Evolutionary conservation across 2,113 vertebrate species (phyloP), one percentile per base, ranked within the genome.

Genomic region (Gnathonemus echidnorhynchus): DNA sequence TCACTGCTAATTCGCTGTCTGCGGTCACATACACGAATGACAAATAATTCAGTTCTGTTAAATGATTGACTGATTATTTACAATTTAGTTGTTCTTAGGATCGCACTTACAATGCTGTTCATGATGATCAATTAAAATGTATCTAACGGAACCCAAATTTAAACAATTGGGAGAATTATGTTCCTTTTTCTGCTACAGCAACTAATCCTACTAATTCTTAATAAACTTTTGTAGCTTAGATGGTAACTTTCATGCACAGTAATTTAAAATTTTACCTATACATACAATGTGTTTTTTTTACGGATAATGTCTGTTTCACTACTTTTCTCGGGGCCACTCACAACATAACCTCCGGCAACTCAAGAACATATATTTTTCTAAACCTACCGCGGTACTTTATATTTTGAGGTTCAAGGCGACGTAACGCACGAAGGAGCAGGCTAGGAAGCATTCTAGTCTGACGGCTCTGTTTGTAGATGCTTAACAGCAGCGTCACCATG

Each of bases 1-100:
- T 77, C 88, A 90, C 45, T 90, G 88, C 91, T 94, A 93, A 93
- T 94, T 92, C 91, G 87, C 84, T 91, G 90, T 83, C 91, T 93
- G 91, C 89, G 88, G 45, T 86, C 90, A 90, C 92, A 91, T 90
- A 88, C 90, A 89, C 89, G 92, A 90, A 92, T 90, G 77, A 91
- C 90, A 89, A 92, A 92, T 92, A 93, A 93, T 94, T 92, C 10
- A 77, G 80, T 92, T 88, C 93, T 91, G 91, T 89, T 88, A 87
- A 92, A 90, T 92, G 90, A 92, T 94, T 91, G 93, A 94, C 94
- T 92, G 83, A 88, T 80, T 35, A 52, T 88, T 89, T 87, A 85
- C 50, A 80, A 86, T 58, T 85, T 70, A 91, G 48, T 84, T 52
- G 50, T 74, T 87, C 58, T 48, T 88, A 42, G 5, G 45, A 19